Evolutionary conservation across 2,888 invertebrate genomes (phyloP), one percentile per base, ranked within the genome.

Genomic region (Leptodirus hochenwartii): DNA sequence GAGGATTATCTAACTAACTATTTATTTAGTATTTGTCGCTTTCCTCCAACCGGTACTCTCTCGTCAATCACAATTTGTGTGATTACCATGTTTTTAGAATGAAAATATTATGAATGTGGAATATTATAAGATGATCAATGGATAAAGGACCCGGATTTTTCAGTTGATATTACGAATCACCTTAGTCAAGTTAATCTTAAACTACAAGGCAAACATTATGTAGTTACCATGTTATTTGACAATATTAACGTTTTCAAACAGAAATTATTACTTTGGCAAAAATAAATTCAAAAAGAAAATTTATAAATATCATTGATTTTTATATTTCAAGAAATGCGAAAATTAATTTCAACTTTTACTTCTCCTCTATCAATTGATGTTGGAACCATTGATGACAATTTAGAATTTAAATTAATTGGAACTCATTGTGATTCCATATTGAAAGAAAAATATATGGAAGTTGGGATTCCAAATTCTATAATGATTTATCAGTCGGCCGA

Each of bases 391-490:
- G 33, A 35, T 17, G 29, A 28, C n/a, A 36, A 29, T 27, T 25
- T 36, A 28, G 32, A 36, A 34, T 22, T 36, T 29, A 25, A 31
- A 31, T 26, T 35, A 28, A 36, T 35, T 17, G 32, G 34, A 22
- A 38, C 36, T 26, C 34, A 38, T 26, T 37, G 37, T 29, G 35
- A 36, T 30, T 32, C 36, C 32, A 20, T 37, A 17, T 31, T 35
- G 16, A 36, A 36, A 27, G 24, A 37, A 33, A 36, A 37, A 37
- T 37, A 31, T 35, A 31, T 31, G 26, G 35, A 35, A 32, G 32
- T 37, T 28, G 36, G 38, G 29, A 34, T 38, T 29, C 34, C 36
- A 29, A 27, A 20, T 36, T 37, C 27, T 37, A 37, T 31, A 36
- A 23, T 29, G 33, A 36, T 36, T 36, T 36, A 29, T 30, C 30